Conservation (phyloP, 2,888 invertebrate genomes). For the Drosophila picticornis region DNA sequence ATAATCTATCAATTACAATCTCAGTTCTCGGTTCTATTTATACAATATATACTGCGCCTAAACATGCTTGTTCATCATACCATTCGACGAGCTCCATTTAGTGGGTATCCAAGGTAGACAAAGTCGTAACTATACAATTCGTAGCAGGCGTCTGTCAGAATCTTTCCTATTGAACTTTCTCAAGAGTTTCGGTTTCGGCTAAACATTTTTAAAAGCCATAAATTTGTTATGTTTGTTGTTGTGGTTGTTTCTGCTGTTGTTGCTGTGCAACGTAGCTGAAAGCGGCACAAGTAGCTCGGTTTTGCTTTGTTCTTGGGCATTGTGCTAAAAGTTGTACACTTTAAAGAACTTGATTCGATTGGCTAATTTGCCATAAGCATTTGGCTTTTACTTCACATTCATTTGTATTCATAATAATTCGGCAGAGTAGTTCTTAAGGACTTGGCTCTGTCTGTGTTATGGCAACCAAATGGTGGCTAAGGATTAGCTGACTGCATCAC, state of each 20-base stretch:
- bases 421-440: conserved; percentile 5
- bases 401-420: conserved; percentile 48
- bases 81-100: not conserved
- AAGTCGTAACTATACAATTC: conserved; percentile 6
- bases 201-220: conserved; percentile 69
- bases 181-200: conserved; percentile 51
- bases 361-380: conserved; percentile 62
- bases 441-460: conserved; percentile 11
- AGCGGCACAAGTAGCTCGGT: conserved; percentile 66
- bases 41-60: not conserved
- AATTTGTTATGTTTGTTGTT: conserved; percentile 52
- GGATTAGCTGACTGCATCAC: conserved; percentile 7
- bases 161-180: conserved; percentile 36
- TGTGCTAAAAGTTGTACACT: conserved; percentile 8
- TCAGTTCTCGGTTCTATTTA: not conserved
- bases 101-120: conserved; percentile 1
- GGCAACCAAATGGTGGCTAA: conserved; percentile 28
- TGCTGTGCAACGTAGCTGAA: conserved; percentile 64
- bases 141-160: conserved; percentile 11
- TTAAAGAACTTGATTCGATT: conserved; percentile 51
- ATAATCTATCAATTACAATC: not conserved
- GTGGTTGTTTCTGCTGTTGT: conserved; percentile 11
- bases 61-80: not conserved
- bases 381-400: conserved; percentile 29
- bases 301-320: conserved; percentile 1